These are phyloP conservation scores for Homalodisca vitripennis DNA, from an alignment of 1,140 invertebrate genomes.

Conservation along the genomic window DNA sequence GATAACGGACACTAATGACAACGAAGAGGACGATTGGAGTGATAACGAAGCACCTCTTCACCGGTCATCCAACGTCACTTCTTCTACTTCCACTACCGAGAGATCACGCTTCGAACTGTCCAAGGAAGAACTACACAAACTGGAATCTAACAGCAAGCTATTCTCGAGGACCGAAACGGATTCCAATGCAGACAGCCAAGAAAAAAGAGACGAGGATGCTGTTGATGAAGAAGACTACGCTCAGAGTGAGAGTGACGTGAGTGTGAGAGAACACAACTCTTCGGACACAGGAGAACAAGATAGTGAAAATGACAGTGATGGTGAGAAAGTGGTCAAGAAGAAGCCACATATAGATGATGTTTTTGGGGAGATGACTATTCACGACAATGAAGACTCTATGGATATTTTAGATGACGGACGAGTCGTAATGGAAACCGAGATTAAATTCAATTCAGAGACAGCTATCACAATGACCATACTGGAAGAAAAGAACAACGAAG, in stretches of 20 bases:
- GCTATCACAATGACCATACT: constrained; percentile 78
- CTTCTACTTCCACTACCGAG: background rate
- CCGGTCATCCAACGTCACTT: background rate
- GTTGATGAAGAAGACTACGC: constrained; percentile 21
- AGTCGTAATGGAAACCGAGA: constrained; percentile 76
- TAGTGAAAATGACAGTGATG: too few species aligned
- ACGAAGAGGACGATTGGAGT: constrained; percentile 36
- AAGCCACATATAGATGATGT: constrained; percentile 19
- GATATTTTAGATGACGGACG: constrained; percentile 42
- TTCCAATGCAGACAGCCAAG: background rate
- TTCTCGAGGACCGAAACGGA: background rate
- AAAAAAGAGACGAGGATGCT: background rate
- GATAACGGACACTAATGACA: constrained; percentile 27
- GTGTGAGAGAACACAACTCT: background rate
- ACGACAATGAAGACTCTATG: background rate
- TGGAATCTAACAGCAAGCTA: constrained; percentile 14
- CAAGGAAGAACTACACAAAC: background rate
- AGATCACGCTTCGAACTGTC: background rate
- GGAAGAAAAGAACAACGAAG: constrained; percentile 61
- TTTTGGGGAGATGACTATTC: constrained; percentile 19
- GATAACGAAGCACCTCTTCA: constrained; percentile 27
- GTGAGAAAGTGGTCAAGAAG: too few species aligned
- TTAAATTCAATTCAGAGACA: constrained; percentile 72
- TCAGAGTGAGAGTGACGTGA: background rate
- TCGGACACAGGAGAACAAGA: constrained; percentile 42